phyloP scores from a whole-genome alignment of 2,797 vertebrate species.

The Prunella strophiata region DNA sequence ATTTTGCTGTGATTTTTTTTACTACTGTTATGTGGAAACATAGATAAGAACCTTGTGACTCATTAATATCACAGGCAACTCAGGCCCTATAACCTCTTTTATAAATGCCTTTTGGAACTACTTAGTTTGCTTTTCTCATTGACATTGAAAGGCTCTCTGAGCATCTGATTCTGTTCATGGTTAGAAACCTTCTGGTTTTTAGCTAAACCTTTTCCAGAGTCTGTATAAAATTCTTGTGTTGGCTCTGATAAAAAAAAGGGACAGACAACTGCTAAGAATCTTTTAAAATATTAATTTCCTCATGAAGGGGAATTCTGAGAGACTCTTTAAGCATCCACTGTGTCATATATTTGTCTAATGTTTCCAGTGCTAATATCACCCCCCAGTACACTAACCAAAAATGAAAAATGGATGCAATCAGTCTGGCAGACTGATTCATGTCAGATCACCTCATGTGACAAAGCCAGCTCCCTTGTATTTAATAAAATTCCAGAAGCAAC shows the following conservation, averaged over 20 bases:
- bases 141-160: not conserved
- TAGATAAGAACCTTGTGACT: not conserved
- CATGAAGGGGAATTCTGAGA: not conserved
- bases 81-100: not conserved
- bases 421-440: not conserved
- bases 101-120: not conserved
- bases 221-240: not conserved
- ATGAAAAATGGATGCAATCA: not conserved
- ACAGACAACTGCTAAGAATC: not conserved
- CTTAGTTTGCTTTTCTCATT: not conserved
- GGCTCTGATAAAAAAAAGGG: not conserved
- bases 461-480: not conserved
- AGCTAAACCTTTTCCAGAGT: not conserved
- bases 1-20: not conserved
- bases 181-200: not conserved
- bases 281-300: not conserved
- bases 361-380: not conserved
- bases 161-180: not conserved
- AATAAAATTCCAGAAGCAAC: slow-evolving; percentile 13
- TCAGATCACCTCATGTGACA: not conserved
- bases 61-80: not conserved
- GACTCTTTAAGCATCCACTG: not conserved
- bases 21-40: not conserved
- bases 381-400: not conserved
- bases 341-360: not conserved